Evolutionary conservation across 30 jellyfish, hydroid and myxozoan genomes (phyloP).

Genomic region (Aurelia sp.): DNA sequence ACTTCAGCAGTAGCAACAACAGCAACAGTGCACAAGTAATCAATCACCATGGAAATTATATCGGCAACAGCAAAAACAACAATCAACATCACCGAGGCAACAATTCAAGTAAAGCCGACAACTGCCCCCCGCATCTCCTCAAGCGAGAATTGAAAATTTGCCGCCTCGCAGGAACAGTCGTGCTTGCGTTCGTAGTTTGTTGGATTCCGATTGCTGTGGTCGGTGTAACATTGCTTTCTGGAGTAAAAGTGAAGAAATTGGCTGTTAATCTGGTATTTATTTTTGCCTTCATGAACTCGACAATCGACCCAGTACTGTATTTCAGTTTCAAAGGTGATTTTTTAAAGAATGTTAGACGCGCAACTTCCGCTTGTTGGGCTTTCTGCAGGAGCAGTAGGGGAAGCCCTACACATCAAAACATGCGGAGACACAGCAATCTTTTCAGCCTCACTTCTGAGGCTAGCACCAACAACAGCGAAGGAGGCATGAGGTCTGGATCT

Average conservation of each 20-base stretch:
- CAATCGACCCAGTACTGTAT: constrained; percentile 60
- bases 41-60: too few species aligned
- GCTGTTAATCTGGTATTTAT: constrained; percentile 1
- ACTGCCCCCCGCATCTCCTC: constrained; percentile 13
- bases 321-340: constrained; percentile 37
- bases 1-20: neutral
- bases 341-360: constrained; percentile 4
- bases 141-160: constrained; percentile 33
- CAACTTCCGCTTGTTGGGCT: too few species aligned
- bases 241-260: too few species aligned
- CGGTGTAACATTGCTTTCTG: neutral
- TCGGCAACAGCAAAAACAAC: too few species aligned
- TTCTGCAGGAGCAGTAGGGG: too few species aligned
- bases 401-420: too few species aligned
- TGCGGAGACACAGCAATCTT: neutral
- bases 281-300: constrained; percentile 68
- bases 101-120: neutral
- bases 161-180: constrained; percentile 32
- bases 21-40: too few species aligned
- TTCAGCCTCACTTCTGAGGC: constrained; percentile 6
- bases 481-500: neutral
- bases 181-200: constrained; percentile 44
- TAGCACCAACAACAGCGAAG: neutral
- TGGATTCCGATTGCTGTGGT: constrained; percentile 59
- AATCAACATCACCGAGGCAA: too few species aligned